Percentiles rank a stretch among this genome's conserved stretches.
phyloP scores from a whole-genome alignment of 2,888 invertebrate genomes.

The Meganola albula region DNA sequence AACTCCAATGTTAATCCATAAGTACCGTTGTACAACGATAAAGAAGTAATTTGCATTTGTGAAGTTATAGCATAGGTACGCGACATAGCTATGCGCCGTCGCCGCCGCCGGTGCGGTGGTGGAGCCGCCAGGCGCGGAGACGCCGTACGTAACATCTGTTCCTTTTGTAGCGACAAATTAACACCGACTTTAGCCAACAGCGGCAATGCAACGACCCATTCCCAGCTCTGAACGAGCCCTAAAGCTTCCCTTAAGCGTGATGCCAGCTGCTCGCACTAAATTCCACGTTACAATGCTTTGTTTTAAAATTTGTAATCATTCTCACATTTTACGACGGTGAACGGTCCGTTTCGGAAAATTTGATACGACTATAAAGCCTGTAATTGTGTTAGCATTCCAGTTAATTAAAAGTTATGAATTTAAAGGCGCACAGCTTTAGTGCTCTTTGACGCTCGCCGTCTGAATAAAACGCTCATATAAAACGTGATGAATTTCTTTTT shows the following conservation, averaged over 20 bases:
- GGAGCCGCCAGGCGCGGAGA: constrained; percentile 17
- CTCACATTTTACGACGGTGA: constrained; percentile 74
- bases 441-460: constrained; percentile 55
- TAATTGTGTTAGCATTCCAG: constrained; percentile 74
- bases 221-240: constrained; percentile 57
- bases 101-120: constrained; percentile 11
- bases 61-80: too few relatives aligned
- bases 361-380: constrained; percentile 74
- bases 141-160: constrained; percentile 60
- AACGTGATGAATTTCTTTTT: constrained; percentile 56
- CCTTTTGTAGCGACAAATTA: constrained; percentile 67
- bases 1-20: too few relatives aligned
- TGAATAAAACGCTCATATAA: constrained; percentile 45
- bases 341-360: constrained; percentile 75
- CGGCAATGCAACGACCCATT: constrained; percentile 61
- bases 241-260: constrained; percentile 65
- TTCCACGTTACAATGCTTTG: constrained; percentile 71
- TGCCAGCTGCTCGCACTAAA: constrained; percentile 70
- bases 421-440: constrained; percentile 63
- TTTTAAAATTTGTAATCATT: constrained; percentile 77
- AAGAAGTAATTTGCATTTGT: too few relatives aligned
- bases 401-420: constrained; percentile 78
- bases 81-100: constrained; percentile 15
- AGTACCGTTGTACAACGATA: too few relatives aligned
- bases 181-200: constrained; percentile 62